Base-by-base conservation (phyloP, 1,140 invertebrate genomes). In the Vanessa atalanta region DNA sequence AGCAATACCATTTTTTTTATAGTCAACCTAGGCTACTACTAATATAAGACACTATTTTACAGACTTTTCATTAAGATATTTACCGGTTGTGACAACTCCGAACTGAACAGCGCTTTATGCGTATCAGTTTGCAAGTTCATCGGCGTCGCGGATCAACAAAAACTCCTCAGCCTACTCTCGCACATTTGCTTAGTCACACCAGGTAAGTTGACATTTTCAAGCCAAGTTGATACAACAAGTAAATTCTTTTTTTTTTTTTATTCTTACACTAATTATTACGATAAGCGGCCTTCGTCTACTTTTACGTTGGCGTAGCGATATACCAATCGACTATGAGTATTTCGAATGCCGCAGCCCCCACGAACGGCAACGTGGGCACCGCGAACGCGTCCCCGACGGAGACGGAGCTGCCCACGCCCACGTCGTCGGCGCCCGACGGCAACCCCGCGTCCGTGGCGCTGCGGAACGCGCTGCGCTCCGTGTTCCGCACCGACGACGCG, bases 61-160 rank as follows among this genome's bases (percentile, higher is more conserved):
- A 93, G 93, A 68, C 69, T 93, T 5, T 93, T 93, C 72, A 88
- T 92, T 65, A 93, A 92, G 74, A 91, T 93, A 77, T 93, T 93
- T 61, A 78, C 73, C 6, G 86, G 86, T 0, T 93, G 93, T 65
- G 93, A 93, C 23, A 82, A 78, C 16, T 77, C 82, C 0, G 87
- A 89, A 43, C 61, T 87, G 16, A 87, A 80, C 68, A 81, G 80
- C 65, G 73, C 82, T 5, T 79, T 92, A 3, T 89, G 91, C 60
- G 79, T 90, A n/a, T 85, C 88, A 3, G 83, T 93, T n/a, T 88
- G 87, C 79, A 88, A 87, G 37, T 92, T 88, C 67, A 83, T 92
- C 9, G 90, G 89, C 1, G 83, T 91, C 12, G 90, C 88, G 2
- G 89, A 90, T 53, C 88, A 89, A 67, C 85, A 88, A 60, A 83